A percentile compares a stretch with the other conserved stretches of the same genome.
Evolutionary conservation across 2,797 vertebrate genomes (phyloP).

Genomic region (Myotis planiceps): DNA sequence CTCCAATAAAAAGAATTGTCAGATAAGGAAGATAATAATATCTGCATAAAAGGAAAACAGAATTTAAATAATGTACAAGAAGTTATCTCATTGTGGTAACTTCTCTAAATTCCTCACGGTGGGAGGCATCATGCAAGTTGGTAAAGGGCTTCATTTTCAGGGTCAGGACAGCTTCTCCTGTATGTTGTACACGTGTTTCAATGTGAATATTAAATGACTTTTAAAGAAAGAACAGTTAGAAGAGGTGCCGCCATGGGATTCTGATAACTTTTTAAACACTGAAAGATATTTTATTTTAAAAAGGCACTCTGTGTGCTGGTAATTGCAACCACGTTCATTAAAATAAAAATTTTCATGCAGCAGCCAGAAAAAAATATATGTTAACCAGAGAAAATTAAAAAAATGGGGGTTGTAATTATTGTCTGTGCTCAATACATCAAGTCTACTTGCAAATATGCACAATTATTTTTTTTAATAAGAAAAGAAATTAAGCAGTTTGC

Average conservation of each 20-base stretch:
- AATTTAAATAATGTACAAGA: neutral
- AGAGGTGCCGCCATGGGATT: neutral
- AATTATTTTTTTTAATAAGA: constrained; percentile 66
- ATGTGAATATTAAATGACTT: neutral
- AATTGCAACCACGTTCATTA: constrained; percentile 44
- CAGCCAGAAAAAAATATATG: constrained; percentile 53
- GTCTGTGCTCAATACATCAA: constrained; percentile 25
- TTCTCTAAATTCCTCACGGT: neutral
- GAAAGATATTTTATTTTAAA: constrained; percentile 51
- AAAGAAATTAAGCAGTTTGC: constrained; percentile 38
- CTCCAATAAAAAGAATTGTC: neutral
- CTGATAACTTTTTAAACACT: neutral
- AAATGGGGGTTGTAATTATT: neutral
- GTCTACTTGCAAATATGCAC: constrained; percentile 36
- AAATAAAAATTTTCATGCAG: constrained; percentile 42
- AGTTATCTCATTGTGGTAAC: neutral
- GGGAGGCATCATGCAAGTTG: neutral
- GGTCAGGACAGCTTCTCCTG: neutral
- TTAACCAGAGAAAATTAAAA: constrained; percentile 38
- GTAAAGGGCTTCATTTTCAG: neutral
- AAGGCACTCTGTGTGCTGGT: neutral
- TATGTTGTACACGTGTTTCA: neutral
- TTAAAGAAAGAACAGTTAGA: neutral
- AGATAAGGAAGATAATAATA: neutral
- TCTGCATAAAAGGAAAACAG: neutral